phyloP scores from a whole-genome alignment of 64 coral and sea anemone genomes.

The Montipora capricornis region DNA sequence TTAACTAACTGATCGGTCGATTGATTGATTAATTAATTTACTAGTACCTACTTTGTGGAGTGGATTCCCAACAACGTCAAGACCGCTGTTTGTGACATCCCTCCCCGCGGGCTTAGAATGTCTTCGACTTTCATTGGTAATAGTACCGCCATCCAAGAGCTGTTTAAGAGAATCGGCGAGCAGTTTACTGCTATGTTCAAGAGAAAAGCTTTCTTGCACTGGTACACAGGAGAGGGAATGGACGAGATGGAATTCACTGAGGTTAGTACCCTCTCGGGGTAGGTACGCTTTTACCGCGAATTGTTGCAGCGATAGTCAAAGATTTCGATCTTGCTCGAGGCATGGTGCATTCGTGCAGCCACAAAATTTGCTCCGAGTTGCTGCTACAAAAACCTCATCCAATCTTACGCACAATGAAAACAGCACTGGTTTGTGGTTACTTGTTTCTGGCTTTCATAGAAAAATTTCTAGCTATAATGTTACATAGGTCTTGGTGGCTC shows the following conservation, averaged over 20 bases:
- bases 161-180: constrained; percentile 74
- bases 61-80: constrained; percentile 80
- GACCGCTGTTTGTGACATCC: constrained; percentile 72
- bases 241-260: constrained; percentile 84
- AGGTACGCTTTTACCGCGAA: background rate
- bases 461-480: too few relatives aligned
- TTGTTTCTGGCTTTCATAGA: too few relatives aligned
- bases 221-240: constrained; percentile 80
- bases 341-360: too few relatives aligned
- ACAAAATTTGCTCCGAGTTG: too few relatives aligned
- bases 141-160: constrained; percentile 71
- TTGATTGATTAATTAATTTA: background rate
- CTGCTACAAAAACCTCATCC: too few relatives aligned
- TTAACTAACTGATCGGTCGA: background rate
- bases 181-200: constrained; percentile 80
- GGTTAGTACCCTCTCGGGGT: background rate
- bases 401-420: too few relatives aligned
- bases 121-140: constrained; percentile 65
- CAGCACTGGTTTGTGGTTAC: too few relatives aligned
- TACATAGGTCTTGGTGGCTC: too few relatives aligned
- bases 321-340: too few relatives aligned
- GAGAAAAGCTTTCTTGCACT: constrained; percentile 76
- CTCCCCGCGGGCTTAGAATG: constrained; percentile 69
- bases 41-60: constrained; percentile 65
- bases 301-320: too few relatives aligned